Conservation (phyloP, 2,888 invertebrate genomes). For the Dendrolimus houi region DNA sequence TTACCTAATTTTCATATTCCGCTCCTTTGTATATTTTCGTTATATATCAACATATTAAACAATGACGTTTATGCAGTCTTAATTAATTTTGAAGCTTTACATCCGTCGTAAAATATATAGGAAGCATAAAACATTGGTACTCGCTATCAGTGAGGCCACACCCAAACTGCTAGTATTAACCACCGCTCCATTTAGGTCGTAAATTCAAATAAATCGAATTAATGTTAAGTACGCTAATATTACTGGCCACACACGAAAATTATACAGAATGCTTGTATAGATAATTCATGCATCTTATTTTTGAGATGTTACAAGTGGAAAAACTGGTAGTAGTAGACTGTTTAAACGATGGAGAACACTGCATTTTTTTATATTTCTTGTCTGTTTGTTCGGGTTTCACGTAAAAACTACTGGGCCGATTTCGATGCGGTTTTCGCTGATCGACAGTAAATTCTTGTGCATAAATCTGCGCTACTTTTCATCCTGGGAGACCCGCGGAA, state of each 20-base stretch:
- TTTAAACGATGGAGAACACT: no score
- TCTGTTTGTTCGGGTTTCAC: no score
- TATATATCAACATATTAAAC: background rate
- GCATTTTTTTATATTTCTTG: no score
- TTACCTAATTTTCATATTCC: no score
- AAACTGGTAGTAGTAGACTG: no score
- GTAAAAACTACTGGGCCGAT: no score
- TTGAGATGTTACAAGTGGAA: background rate
- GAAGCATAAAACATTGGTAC: background rate
- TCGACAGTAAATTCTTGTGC: no score
- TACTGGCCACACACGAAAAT: background rate
- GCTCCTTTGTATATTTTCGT: no score
- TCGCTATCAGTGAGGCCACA: background rate
- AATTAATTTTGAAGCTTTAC: background rate
- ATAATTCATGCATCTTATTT: background rate
- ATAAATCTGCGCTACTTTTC: no score
- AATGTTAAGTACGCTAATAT: constrained; percentile 1
- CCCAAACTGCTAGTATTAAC: background rate
- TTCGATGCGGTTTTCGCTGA: no score
- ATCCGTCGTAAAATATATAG: background rate
- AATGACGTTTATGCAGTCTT: background rate
- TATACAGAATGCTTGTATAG: background rate
- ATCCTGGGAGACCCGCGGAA: no score
- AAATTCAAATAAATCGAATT: constrained; percentile 3
- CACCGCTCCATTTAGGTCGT: constrained; percentile 1